A percentile compares a stretch with the other conserved stretches of the same genome.
These are phyloP conservation scores for Siderastrea radians DNA, from an alignment of 92 coral and sea anemone genomes.

Conservation along the genomic window DNA sequence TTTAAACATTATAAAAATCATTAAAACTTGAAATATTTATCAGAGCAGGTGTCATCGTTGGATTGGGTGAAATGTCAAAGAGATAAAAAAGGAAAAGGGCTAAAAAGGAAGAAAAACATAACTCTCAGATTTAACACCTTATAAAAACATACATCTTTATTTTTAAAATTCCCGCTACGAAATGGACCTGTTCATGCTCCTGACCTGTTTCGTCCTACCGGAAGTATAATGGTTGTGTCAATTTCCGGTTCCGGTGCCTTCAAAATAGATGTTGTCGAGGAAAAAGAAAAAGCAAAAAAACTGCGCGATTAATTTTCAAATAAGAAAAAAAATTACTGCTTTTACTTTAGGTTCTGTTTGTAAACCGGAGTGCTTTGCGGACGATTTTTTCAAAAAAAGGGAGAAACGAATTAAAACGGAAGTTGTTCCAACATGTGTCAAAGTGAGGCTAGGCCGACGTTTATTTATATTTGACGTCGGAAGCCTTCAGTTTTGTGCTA, in stretches of 20 bases:
- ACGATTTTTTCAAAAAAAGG: not conserved
- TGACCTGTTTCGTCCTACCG: not conserved
- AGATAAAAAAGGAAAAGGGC: too few relatives aligned
- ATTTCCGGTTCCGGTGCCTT: slow-evolving; percentile 6
- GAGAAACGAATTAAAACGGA: slow-evolving; percentile 15
- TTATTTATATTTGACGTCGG: slow-evolving; percentile 43
- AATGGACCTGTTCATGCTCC: too few relatives aligned
- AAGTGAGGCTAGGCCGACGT: slow-evolving; percentile 53
- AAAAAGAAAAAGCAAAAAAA: not conserved
- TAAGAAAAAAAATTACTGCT: not conserved
- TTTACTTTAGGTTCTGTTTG: not conserved
- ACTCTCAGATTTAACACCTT: too few relatives aligned
- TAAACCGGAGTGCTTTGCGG: not conserved
- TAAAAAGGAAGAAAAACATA: too few relatives aligned
- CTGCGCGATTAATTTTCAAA: not conserved
- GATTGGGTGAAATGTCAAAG: too few relatives aligned
- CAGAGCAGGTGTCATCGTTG: not conserved
- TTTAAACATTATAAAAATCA: not conserved
- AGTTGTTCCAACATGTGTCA: slow-evolving; percentile 35
- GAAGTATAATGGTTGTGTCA: not conserved
- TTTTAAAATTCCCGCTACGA: not conserved
- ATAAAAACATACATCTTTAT: not conserved
- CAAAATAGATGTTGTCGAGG: not conserved
- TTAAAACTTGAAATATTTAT: not conserved
- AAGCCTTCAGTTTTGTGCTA: slow-evolving; percentile 29